Evolutionary conservation across 2,113 vertebrate genomes (phyloP).

Genomic region (Nibea albiflora): DNA sequence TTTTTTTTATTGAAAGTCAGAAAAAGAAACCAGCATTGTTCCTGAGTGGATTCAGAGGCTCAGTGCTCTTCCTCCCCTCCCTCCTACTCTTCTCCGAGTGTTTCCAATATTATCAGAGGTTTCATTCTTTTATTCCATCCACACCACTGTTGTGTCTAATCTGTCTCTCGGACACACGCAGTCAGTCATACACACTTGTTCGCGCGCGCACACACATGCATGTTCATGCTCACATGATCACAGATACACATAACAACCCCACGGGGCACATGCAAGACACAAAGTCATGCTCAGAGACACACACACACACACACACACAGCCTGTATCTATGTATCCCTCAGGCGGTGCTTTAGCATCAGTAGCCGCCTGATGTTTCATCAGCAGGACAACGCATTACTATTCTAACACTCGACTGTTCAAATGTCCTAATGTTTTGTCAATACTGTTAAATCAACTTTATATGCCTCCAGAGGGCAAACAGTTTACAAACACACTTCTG

Average conservation of each 20-base stretch:
- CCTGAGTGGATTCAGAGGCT: constrained; percentile 31
- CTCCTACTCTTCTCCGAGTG: constrained; percentile 31
- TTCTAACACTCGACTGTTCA: constrained; percentile 62
- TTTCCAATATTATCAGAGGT: constrained; percentile 61
- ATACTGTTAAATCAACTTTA: constrained; percentile 79
- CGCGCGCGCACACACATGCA: constrained; percentile 25
- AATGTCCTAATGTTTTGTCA: constrained; percentile 76
- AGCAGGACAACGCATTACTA: constrained; percentile 72
- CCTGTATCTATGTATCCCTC: constrained; percentile 55
- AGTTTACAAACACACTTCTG: constrained; percentile 64
- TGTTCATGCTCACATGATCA: constrained; percentile 43
- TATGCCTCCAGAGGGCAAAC: constrained; percentile 71
- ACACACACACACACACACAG: constrained; percentile 21
- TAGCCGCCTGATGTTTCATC: constrained; percentile 75
- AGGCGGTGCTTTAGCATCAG: constrained; percentile 65
- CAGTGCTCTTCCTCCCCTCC: constrained; percentile 23
- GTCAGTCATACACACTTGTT: constrained; percentile 30
- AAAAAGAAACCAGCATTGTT: constrained; percentile 13
- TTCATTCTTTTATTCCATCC: constrained; percentile 68
- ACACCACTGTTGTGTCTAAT: constrained; percentile 62
- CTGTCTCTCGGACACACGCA: constrained; percentile 46
- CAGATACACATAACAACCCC: constrained; percentile 48
- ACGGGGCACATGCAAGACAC: constrained; percentile 16
- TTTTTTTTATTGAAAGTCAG: constrained; percentile 18
- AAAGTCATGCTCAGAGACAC: constrained; percentile 31